Conservation (phyloP, 2,797 vertebrate species). For the Orientallactaga sibirica region DNA sequence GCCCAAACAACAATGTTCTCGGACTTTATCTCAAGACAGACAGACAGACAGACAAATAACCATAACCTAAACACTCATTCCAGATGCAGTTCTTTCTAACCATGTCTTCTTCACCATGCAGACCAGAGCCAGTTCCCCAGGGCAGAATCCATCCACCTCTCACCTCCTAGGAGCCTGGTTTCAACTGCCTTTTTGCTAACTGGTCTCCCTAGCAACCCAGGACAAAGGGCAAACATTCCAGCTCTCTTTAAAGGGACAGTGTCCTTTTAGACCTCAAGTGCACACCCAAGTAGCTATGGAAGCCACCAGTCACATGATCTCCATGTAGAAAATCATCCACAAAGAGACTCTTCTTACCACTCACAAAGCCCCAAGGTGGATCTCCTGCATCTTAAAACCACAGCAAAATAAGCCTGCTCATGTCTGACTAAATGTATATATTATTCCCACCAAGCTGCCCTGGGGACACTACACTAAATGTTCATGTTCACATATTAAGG, state of each 20-base stretch:
- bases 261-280: background rate
- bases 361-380: background rate
- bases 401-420: too few species aligned
- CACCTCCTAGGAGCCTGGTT: background rate
- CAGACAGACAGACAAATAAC: too few species aligned
- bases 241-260: conserved; percentile 63
- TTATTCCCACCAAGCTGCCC: too few species aligned
- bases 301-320: background rate
- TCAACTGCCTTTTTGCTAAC: conserved; percentile 67
- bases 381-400: background rate
- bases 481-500: too few species aligned
- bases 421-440: too few species aligned
- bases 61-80: background rate
- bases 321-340: background rate
- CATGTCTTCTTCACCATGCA: background rate
- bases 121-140: background rate
- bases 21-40: background rate
- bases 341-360: background rate
- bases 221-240: conserved; percentile 62
- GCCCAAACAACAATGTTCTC: background rate
- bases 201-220: conserved; percentile 55
- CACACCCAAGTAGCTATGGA: background rate
- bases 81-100: background rate
- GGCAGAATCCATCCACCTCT: background rate
- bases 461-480: too few species aligned